Conservation (phyloP, 2,113 vertebrate species). For the crab-eating macaque (Macaca fascicularis) region DNA sequence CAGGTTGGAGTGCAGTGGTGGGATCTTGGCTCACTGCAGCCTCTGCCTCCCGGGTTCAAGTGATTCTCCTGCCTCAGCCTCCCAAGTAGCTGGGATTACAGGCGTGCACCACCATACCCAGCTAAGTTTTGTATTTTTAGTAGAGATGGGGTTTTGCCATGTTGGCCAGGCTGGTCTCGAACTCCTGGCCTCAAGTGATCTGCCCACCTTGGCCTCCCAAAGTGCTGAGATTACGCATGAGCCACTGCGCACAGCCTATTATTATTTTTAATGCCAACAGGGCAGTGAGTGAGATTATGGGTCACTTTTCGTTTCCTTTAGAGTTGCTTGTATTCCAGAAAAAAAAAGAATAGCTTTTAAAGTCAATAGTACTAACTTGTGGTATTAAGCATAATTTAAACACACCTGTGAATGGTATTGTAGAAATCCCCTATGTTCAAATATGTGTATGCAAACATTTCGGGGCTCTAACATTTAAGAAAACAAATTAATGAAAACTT, state of each 20-base stretch:
- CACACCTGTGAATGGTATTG: constrained; percentile 42
- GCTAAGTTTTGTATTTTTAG: no score
- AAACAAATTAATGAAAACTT: constrained; percentile 58
- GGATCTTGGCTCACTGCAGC: no score
- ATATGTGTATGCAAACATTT: constrained; percentile 30
- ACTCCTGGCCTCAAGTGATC: no score
- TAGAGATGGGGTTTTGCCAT: no score
- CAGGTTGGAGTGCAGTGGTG: no score
- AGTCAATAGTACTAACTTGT: constrained; percentile 56
- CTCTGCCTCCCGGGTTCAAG: no score
- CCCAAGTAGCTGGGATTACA: no score
- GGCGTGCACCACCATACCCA: no score
- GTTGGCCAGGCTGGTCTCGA: no score
- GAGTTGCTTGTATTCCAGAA: constrained; percentile 14
- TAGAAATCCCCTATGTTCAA: constrained; percentile 66
- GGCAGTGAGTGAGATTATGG: constrained; percentile 13
- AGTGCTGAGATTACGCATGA: no score
- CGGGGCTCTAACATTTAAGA: constrained; percentile 47
- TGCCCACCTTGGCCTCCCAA: no score
- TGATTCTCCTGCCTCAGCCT: no score
- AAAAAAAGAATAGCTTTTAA: constrained; percentile 17
- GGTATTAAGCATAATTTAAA: constrained; percentile 67
- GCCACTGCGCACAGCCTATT: background rate
- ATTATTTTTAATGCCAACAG: background rate
- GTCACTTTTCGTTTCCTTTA: constrained; percentile 41